These are phyloP conservation scores for Daubentonia madagascariensis DNA, from an alignment of 2,113 vertebrate species.

Conservation along the genomic window DNA sequence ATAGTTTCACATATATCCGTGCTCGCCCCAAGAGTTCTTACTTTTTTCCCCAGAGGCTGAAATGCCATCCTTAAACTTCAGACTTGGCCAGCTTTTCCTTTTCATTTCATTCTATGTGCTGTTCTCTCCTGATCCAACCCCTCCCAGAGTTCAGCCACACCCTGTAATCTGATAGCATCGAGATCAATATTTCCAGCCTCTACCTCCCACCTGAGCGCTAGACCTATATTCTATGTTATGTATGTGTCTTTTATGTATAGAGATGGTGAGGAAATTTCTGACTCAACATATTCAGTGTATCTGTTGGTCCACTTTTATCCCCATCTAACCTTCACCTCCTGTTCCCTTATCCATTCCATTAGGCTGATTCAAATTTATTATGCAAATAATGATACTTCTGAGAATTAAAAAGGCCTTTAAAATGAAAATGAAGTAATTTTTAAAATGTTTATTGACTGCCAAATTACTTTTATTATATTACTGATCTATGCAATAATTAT, in stretches of 20 bases:
- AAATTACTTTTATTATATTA: background rate
- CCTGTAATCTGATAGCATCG: background rate
- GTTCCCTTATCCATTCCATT: background rate
- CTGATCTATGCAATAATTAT: background rate
- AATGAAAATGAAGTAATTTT: background rate
- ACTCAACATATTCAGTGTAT: background rate
- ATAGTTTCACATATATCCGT: no score
- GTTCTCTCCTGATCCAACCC: background rate
- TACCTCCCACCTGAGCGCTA: background rate
- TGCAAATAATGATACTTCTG: background rate
- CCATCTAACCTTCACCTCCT: background rate
- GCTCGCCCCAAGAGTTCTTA: background rate
- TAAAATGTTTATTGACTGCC: background rate
- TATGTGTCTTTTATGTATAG: background rate
- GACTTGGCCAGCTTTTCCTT: background rate
- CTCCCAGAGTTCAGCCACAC: background rate
- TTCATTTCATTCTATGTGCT: background rate
- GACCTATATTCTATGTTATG: background rate
- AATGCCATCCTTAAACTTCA: background rate
- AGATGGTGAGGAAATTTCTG: background rate
- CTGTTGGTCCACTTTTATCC: background rate
- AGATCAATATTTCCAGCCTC: background rate
- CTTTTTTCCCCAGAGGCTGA: background rate
- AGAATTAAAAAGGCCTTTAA: background rate
- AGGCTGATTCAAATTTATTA: background rate